A percentile compares a stretch with the other conserved stretches of the same genome.
phyloP scores from a whole-genome alignment of 2,113 vertebrate genomes.

The Rissa tridactyla region DNA sequence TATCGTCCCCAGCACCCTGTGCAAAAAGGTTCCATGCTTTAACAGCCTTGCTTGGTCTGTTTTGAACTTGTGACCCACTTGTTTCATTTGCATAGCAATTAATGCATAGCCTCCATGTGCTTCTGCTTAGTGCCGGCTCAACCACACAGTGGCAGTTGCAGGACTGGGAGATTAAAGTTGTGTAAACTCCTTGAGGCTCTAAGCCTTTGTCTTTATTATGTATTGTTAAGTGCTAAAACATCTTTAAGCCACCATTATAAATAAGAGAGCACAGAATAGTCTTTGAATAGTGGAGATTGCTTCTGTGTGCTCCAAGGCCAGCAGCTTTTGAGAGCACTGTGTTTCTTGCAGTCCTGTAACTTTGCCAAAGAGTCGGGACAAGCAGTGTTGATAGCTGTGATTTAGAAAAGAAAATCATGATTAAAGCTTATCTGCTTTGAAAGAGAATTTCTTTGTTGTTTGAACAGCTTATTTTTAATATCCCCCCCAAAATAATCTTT shows the following conservation, averaged over 20 bases:
- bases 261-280: not conserved
- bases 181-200: not conserved
- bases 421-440: not conserved
- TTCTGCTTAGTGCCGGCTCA: not conserved
- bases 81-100: not conserved
- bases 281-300: not conserved
- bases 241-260: not conserved
- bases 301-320: not conserved
- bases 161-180: not conserved
- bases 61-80: not conserved
- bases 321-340: not conserved
- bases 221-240: not conserved
- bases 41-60: not conserved
- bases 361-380: not conserved
- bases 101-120: not conserved
- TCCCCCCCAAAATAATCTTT: not conserved
- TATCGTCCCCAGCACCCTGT: not conserved
- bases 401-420: not conserved
- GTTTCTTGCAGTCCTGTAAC: not conserved
- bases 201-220: not conserved
- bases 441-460: not conserved
- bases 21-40: not conserved
- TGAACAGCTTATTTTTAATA: not conserved
- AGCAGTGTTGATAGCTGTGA: not conserved
- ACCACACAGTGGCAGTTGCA: not conserved